Percentiles rank a stretch among this genome's conserved stretches.
Conservation (phyloP, 2,888 invertebrate species). For the Dynastes grantii region DNA sequence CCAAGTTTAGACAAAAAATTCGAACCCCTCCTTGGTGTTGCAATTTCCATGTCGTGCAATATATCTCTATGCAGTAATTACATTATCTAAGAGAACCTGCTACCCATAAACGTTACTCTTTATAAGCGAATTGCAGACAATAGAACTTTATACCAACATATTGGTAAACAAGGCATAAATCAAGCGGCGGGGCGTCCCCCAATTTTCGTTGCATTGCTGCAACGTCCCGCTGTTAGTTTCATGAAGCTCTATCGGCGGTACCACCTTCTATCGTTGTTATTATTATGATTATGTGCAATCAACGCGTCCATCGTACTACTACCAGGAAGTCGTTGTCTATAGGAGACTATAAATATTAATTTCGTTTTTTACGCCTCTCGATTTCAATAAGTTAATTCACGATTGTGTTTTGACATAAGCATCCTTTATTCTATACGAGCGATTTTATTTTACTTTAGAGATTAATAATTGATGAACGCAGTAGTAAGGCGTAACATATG, state of each 20-base stretch:
- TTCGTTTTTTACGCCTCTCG: slow-evolving; percentile 63
- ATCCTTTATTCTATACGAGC: not conserved
- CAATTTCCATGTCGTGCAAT: too few relatives aligned
- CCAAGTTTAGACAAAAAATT: too few relatives aligned
- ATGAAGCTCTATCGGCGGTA: not conserved
- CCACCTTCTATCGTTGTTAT: slow-evolving; percentile 22
- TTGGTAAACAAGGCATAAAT: slow-evolving; percentile 43
- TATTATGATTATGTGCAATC: not conserved
- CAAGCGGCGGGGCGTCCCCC: slow-evolving; percentile 45
- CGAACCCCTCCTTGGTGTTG: too few relatives aligned
- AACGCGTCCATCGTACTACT: slow-evolving; percentile 47
- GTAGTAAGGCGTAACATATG: too few relatives aligned
- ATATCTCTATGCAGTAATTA: too few relatives aligned
- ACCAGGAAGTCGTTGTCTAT: too few relatives aligned
- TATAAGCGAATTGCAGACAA: too few relatives aligned
- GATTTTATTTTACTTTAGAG: too few relatives aligned
- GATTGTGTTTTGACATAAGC: slow-evolving; percentile 47
- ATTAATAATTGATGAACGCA: too few relatives aligned
- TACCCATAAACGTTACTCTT: too few relatives aligned
- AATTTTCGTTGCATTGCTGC: slow-evolving; percentile 12
- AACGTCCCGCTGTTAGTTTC: slow-evolving; percentile 31
- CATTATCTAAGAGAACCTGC: too few relatives aligned
- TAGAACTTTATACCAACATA: not conserved
- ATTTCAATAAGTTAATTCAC: slow-evolving; percentile 65
- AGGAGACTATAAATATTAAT: slow-evolving; percentile 65